These are phyloP conservation scores for Peribatodes rhomboidaria DNA, from an alignment of 2,888 invertebrate genomes.

Conservation along the genomic window DNA sequence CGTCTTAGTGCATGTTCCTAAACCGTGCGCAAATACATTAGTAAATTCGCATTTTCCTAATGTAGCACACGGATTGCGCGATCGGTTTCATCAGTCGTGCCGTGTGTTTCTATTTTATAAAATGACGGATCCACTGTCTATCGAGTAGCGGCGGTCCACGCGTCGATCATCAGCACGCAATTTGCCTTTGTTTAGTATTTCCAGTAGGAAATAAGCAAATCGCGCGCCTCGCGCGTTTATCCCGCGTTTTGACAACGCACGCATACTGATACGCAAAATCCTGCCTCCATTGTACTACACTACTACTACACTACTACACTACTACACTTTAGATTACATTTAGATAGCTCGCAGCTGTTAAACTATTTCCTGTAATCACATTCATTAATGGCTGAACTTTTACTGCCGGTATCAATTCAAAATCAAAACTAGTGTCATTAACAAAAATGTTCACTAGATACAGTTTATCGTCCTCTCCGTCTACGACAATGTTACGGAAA, in stretches of 20 bases:
- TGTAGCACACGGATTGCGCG: too few species aligned
- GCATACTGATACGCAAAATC: neutral
- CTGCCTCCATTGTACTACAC: neutral
- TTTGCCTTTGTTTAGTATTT: too few species aligned
- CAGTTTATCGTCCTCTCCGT: neutral
- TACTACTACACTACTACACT: too few species aligned
- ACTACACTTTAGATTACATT: neutral
- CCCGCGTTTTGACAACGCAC: too few species aligned
- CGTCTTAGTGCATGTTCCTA: too few species aligned
- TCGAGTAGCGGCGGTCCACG: slow-evolving; percentile 46
- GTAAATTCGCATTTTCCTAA: too few species aligned
- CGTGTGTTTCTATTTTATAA: neutral
- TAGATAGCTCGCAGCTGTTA: neutral
- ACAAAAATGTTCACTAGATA: neutral
- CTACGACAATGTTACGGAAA: neutral
- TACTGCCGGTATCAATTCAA: neutral
- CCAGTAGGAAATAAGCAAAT: neutral
- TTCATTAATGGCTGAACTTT: neutral
- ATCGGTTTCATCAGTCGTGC: neutral
- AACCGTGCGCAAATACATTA: too few species aligned
- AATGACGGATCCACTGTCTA: neutral
- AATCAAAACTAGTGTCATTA: neutral
- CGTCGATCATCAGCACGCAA: slow-evolving; percentile 44
- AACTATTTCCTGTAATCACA: neutral
- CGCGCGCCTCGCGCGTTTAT: neutral